Evolutionary conservation across 1,140 invertebrate genomes (phyloP), one percentile per base, ranked within the genome.

Genomic region (Pentalonia nigronervosa): DNA sequence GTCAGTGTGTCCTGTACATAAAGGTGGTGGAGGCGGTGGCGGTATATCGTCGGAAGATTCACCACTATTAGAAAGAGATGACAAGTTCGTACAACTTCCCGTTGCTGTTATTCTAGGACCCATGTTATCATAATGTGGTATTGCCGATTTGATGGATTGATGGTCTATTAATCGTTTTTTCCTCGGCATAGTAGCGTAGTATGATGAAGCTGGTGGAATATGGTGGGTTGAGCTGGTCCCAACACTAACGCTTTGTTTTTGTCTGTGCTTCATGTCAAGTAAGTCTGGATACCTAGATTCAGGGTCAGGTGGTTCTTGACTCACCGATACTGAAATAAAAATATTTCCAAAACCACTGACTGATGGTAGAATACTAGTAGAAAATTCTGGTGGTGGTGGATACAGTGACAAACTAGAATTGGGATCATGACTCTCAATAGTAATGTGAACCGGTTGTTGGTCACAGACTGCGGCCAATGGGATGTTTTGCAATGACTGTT

Each of bases 51-150:
- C 94, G 20, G 95, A 94, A 25, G 41, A 84, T 25, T 83, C 91
- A 7, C 89, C 53, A 17, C 89, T 86, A 21, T 94, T 94, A 1
- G 96, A 96, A 94, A 97, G 97, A 53, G 97, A 97, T 94, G 98
- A 95, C 30, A 97, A 98, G 94, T 98, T 96, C 3, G 97, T 97
- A 23, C 98, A 98, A 93, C 96, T 96, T 53, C 98, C 98, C 94
- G 97, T 97, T 4, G 97, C 98, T 14, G 98, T 98, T 23, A 98
- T 97, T 94, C 98, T 96, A 48, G 97, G 97, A 2, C 98, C 98
- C 97, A 98, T 97, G 95, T 98, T 98, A 95, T 98, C 98, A 95
- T 98, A 98, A 56, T 97, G 96, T 34, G 97, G 96, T 14, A 95
- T 95, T 48, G 94, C 93, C 94, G 94, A 60, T 95, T 94, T 91